phyloP scores from a whole-genome alignment of 2,888 invertebrate genomes.

The Agriopis leucophaearia region DNA sequence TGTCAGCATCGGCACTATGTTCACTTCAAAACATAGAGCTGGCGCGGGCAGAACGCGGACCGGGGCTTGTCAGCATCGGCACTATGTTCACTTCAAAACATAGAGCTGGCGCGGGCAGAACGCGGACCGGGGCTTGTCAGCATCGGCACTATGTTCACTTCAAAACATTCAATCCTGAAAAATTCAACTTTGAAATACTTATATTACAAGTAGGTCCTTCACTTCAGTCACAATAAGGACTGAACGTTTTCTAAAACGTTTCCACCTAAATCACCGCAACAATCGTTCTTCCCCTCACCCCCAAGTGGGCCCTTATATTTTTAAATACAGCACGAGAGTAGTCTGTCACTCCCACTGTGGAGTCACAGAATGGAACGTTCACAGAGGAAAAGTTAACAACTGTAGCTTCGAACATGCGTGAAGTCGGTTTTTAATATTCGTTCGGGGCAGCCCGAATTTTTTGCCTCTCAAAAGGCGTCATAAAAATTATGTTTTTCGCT shows the following conservation, averaged over 20 bases:
- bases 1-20: no score
- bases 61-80: no score
- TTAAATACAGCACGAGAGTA: slow-evolving; percentile 38
- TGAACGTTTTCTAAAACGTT: slow-evolving; percentile 1
- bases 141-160: no score
- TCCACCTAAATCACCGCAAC: slow-evolving; percentile 10
- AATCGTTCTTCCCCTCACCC: slow-evolving; percentile 8
- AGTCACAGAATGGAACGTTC: not conserved
- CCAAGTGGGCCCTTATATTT: slow-evolving; percentile 37
- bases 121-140: no score
- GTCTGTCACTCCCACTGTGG: slow-evolving; percentile 21
- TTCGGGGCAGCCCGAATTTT: no score
- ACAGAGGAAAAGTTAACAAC: not conserved
- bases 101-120: no score
- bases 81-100: no score
- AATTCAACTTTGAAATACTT: not conserved
- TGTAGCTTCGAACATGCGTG: not conserved
- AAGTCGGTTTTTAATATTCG: no score
- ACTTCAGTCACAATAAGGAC: not conserved
- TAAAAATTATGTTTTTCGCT: no score
- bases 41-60: no score
- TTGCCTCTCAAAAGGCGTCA: no score
- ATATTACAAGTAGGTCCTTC: not conserved
- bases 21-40: no score
- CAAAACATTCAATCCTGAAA: not conserved